Evolutionary conservation across 53 echinoderm and acorn worm genomes (phyloP).

Genomic region (Paracentrotus lividus): DNA sequence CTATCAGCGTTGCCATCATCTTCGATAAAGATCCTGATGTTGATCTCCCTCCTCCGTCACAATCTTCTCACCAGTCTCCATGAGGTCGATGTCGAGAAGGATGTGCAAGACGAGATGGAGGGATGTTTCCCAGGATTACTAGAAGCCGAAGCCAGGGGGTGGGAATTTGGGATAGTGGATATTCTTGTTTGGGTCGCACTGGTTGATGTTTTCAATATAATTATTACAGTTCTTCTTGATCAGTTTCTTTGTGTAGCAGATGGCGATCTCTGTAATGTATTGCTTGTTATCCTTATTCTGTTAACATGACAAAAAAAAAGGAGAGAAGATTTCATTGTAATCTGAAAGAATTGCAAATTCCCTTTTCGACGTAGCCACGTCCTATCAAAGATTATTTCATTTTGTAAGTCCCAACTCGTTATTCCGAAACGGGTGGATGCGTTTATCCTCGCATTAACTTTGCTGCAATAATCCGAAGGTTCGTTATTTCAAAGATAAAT

Average conservation of each 20-base stretch:
- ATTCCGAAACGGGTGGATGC: too few relatives aligned
- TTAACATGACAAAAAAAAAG: not conserved
- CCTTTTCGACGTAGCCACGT: too few relatives aligned
- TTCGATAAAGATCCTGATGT: not conserved
- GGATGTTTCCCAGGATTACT: not conserved
- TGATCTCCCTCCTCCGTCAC: not conserved
- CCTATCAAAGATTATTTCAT: too few relatives aligned
- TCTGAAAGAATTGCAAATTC: too few relatives aligned
- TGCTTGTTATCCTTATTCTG: constrained; percentile 6
- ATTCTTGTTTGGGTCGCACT: not conserved
- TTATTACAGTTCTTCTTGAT: not conserved
- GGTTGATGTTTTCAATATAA: too few relatives aligned
- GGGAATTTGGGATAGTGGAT: not conserved
- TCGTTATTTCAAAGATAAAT: too few relatives aligned
- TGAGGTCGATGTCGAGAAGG: not conserved
- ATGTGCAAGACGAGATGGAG: not conserved
- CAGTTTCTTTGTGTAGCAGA: constrained; percentile 7
- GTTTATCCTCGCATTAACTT: too few relatives aligned
- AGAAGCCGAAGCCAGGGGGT: too few relatives aligned
- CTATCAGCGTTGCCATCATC: not conserved
- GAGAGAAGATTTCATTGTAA: too few relatives aligned
- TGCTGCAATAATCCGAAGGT: too few relatives aligned
- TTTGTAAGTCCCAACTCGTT: too few relatives aligned
- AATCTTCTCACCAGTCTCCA: not conserved
- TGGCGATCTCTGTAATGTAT: not conserved